Evolutionary conservation across 2,113 vertebrate genomes (phyloP).

Genomic region (Recurvirostra avosetta): DNA sequence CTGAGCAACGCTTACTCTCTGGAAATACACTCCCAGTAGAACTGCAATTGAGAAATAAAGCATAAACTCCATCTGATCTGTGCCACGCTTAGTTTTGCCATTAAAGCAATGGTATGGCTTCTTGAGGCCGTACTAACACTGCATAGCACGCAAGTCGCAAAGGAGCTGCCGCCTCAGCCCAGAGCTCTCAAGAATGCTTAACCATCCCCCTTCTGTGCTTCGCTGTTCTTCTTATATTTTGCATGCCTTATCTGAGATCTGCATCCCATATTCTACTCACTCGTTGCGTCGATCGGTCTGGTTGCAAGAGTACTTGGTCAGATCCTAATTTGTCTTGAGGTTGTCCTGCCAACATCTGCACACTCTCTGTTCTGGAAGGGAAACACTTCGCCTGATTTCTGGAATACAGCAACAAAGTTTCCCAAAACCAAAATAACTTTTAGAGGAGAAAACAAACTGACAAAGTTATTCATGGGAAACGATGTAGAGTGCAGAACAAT

Average conservation of each 20-base stretch:
- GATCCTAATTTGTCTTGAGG: not conserved
- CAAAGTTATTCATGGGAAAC: not conserved
- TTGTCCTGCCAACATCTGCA: not conserved
- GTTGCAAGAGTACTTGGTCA: not conserved
- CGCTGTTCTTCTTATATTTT: not conserved
- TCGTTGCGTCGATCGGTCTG: rapidly evolving
- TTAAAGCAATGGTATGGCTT: not conserved
- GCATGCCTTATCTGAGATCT: not conserved
- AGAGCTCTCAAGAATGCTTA: not conserved
- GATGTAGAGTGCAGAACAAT: not conserved
- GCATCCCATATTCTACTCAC: not conserved
- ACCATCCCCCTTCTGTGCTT: not conserved
- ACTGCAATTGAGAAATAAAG: not conserved
- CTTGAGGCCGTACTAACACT: not conserved
- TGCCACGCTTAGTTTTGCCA: not conserved
- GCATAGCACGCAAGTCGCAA: not conserved
- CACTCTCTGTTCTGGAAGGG: not conserved
- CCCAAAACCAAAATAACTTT: not conserved
- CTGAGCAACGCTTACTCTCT: not conserved
- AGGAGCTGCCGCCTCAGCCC: not conserved
- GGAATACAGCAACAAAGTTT: not conserved
- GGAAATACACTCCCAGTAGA: not conserved
- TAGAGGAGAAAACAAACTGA: not conserved
- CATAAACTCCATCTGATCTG: not conserved
- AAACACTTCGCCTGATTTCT: not conserved